Evolutionary conservation across 2,113 vertebrate species (phyloP), one percentile per base, ranked within the genome.

Genomic region (Calidris pygmaea): DNA sequence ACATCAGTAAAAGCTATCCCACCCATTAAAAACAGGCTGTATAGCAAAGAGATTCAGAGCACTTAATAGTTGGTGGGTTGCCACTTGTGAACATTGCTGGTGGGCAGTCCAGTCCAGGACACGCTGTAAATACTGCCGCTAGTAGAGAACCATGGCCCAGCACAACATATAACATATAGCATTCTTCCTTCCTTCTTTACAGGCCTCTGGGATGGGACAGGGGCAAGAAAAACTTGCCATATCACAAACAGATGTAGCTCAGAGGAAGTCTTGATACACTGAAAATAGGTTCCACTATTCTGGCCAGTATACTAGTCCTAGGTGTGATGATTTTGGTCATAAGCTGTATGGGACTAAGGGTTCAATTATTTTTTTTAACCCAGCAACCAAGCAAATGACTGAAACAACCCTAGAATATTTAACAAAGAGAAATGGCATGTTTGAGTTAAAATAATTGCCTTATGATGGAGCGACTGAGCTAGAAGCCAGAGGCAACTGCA

Each of bases 1-100:
- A 96, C 86, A 89, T 37, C 4, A 9, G 92, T 85, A 93, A 93
- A 86, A 93, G 65, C 89, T 90, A 93, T 93, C 76, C 76, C 86
- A 78, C 17, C 60, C 95, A 85, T 89, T 87, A 77, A 95, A 92
- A 87, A 45, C 58, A 95, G 48, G 21, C 94, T 93, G 32, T 63
- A 62, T 16, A 22, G 86, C 86, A 92, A 85, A 93, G 73, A 93
- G 41, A 47, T 62, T 87, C 86, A 73, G 41, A 88, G 50, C 35
- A 56, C 58, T 94, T 87, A 72, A 78, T 66, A 78, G 58, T 1
- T 90, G 77, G 37, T 87, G 74, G 73, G 41, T 68, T 68, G 48
- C 39, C 77, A 53, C 76, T 90, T 89, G 74, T 77, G 91, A 89
- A 82, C 59, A 23, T 58, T 52, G 71, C 53, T 91, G 74, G 45